Conservation (phyloP, 2,888 invertebrate genomes). For the Leistus spinibarbis region DNA sequence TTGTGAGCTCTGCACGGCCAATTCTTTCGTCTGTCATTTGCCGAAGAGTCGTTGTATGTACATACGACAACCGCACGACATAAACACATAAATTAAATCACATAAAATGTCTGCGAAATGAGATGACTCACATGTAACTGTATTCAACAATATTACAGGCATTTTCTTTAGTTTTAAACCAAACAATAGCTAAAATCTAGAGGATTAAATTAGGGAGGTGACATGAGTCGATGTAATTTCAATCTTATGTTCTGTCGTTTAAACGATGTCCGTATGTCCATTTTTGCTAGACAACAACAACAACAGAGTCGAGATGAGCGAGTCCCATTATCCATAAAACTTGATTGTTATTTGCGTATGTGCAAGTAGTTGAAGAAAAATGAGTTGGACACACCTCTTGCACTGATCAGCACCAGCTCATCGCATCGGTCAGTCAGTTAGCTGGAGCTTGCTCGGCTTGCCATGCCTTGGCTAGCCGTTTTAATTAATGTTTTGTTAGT, state of each 20-base stretch:
- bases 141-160: neutral
- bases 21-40: neutral
- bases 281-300: too few relatives aligned
- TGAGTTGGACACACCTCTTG: slow-evolving; percentile 14
- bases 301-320: slow-evolving; percentile 22
- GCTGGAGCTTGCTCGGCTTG: neutral
- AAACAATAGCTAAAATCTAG: too few relatives aligned
- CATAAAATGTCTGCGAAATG: neutral
- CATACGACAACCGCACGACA: neutral
- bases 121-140: neutral
- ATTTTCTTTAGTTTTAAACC: too few relatives aligned
- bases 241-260: too few relatives aligned
- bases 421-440: neutral
- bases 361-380: slow-evolving; percentile 3
- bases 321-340: slow-evolving; percentile 34
- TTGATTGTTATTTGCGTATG: slow-evolving; percentile 34
- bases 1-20: neutral
- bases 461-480: neutral
- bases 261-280: too few relatives aligned
- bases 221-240: too few relatives aligned
- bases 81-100: neutral
- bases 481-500: slow-evolving; percentile 18
- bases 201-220: too few relatives aligned
- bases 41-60: neutral
- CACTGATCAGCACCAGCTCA: slow-evolving; percentile 8